Conservation (phyloP, 2,797 vertebrate genomes). For the Leptodactylus fallax region DNA sequence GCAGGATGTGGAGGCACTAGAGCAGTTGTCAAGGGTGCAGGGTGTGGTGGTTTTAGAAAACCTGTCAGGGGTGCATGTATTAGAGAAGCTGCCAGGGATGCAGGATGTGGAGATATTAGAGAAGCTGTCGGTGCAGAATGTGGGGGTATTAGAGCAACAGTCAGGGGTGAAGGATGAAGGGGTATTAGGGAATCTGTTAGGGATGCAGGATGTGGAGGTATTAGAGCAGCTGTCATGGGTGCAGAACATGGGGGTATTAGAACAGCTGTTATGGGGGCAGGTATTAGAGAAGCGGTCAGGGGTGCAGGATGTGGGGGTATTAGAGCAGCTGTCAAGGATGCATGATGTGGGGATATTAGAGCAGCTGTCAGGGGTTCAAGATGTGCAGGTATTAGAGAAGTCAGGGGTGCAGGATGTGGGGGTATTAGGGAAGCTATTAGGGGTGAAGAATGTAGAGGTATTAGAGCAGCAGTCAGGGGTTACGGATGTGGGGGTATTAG, state of each 20-base stretch:
- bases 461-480: background rate
- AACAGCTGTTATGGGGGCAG: background rate
- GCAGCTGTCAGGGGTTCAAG: background rate
- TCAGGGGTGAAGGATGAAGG: background rate
- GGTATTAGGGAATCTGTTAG: background rate
- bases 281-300: background rate
- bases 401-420: background rate
- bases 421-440: background rate
- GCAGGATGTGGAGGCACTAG: no score
- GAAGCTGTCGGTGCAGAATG: background rate
- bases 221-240: no score
- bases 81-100: background rate
- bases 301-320: background rate
- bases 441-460: background rate
- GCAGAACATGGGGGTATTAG: background rate
- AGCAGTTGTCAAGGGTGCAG: no score
- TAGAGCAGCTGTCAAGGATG: background rate
- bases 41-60: background rate
- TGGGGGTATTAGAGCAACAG: no score
- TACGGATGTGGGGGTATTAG: background rate
- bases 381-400: background rate
- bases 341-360: background rate
- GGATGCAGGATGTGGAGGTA: background rate
- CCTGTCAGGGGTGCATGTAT: background rate
- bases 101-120: background rate